Evolutionary conservation across 2,888 invertebrate genomes (phyloP), one percentile per base, ranked within the genome.

Genomic region (Tholera decimalis): DNA sequence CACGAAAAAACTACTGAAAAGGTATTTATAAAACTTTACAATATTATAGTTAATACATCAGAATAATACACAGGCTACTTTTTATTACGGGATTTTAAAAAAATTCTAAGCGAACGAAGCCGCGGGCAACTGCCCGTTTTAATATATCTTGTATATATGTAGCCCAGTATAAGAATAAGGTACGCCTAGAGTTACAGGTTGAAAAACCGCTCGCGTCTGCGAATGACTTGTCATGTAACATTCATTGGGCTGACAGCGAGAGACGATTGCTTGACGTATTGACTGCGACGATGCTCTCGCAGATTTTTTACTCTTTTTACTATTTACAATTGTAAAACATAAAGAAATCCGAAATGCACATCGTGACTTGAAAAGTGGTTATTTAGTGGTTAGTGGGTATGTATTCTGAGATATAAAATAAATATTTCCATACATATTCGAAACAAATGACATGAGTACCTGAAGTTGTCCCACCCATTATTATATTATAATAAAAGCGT

Each of bases 151-250:
- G 22, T 55, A 15, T 39, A 26, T 26, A 15, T 39, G 22, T 26
- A 58, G 13, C 30, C 8, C 24, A 15, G 53, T 65, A 68, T 58
- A 46, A 49, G 43, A 64, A 43, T 39, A 54, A 46, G 35, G 46
- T 57, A 44, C 43, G 11, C 44, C 47, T 44, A 35, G 66, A 58
- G 57, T 50, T 63, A 67, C 63, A 35, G 58, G 69, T 77, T 82
- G 78, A 78, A 67, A 80, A 80, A 80, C 78, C 56, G 55, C 73
- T 61, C 53, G 73, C 73, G 56, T 68, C 67, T 56, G 33, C 46
- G 60, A 56, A 69, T 75, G 61, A 80, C 73, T 73, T 78, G 69
- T 73, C 75, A 69, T 78, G 73, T 72, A 66, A 70, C 73, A 73
- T 82, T 73, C 71, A 80, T 75, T 66, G 51, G 54, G 46, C 53